Base-by-base conservation (phyloP, 37 sponge, comb jelly and placozoan genomes). In the Lycopodina hypogea region DNA sequence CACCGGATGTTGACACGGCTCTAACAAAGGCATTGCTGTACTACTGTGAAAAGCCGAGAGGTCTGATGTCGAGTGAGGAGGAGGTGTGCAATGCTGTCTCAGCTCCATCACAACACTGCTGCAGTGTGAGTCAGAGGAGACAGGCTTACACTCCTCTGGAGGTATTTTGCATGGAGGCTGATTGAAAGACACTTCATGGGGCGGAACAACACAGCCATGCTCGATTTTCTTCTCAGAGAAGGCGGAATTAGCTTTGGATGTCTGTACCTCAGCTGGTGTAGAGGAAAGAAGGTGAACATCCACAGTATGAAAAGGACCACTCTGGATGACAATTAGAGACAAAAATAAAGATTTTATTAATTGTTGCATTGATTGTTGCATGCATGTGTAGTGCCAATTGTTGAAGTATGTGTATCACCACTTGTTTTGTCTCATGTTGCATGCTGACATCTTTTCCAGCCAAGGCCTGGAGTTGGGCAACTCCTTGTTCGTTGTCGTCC, bases 201-300 rank as follows among this genome's bases (percentile, higher is more conserved):
- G 48, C 9, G 48, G 48, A 45, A 9, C 69, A 36, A 12, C 69
- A 4, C 36, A 18, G 50, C 29, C 51, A 3, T 42, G 28, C 35
- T 24, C 19, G 51, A 8, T 30, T 19, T 8, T 8, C 68, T 67
- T 7, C 68, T 8, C 29, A 36, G 68, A 67, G 34, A 67, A 36
- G 19, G 32, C 29, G 37, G 60, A 28, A 23, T 12, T 23, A 59
- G 12, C 4, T 17, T 59, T 59, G 60, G n/a, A 59, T 7, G 12
- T 30, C 34, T 36, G 68, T 36, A 24, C 29, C 68, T 32, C 32
- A 30, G 8, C 37, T 3, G n/a, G 6, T 14, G 32, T 71, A 21
- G 51, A 7, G 35, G 61, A 36, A 9, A 78, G 78, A 19, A 78
- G 78, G 39, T 71, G 48, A 63, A 75, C 76, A 75, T 65, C 68